Conservation (phyloP, 1,140 invertebrate genomes). For the Aphaenogaster ashmeadi region DNA sequence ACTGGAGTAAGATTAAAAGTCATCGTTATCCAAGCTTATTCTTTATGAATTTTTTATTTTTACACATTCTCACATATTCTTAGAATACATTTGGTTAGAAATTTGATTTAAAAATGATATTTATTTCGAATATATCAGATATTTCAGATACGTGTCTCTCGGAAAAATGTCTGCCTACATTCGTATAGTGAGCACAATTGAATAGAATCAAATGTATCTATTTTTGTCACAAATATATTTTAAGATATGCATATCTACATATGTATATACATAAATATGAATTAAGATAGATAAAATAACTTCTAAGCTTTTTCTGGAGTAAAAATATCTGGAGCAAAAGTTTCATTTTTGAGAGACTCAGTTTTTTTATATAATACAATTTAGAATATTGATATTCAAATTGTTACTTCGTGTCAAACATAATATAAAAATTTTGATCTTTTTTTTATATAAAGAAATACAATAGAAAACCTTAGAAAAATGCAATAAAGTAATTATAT, state of each 20-base stretch:
- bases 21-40: not conserved
- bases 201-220: not conserved
- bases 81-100: not conserved
- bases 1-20: not conserved
- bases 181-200: not conserved
- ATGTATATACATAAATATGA: too few species aligned
- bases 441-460: too few species aligned
- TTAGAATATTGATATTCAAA: too few species aligned
- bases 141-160: not conserved
- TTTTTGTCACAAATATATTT: not conserved
- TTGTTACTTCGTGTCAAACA: not conserved
- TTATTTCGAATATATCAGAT: constrained; percentile 7
- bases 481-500: too few species aligned
- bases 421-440: not conserved
- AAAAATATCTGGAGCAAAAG: not conserved
- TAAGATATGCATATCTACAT: not conserved
- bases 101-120: constrained; percentile 14
- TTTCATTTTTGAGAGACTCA: not conserved
- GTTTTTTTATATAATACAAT: too few species aligned
- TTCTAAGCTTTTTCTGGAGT: not conserved
- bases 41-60: not conserved
- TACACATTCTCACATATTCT: not conserved
- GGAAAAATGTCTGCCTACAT: not conserved
- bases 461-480: too few species aligned
- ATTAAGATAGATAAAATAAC: too few species aligned